A percentile compares a stretch with the other conserved stretches of the same genome.
phyloP scores from a whole-genome alignment of 2,113 vertebrate species.

The Anarrhichthys ocellatus region DNA sequence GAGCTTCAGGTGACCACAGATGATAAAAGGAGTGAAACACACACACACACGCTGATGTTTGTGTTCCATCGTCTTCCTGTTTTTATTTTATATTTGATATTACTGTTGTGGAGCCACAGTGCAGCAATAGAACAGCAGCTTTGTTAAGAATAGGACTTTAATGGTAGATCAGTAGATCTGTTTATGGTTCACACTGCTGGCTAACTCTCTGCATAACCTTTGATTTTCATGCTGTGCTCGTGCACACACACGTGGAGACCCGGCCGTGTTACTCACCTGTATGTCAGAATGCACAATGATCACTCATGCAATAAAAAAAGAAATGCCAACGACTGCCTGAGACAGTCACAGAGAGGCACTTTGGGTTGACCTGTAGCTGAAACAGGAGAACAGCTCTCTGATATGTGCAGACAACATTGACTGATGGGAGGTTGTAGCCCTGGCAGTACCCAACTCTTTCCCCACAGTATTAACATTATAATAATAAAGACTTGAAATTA shows the following conservation, averaged over 20 bases:
- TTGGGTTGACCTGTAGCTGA: slow-evolving; percentile 1
- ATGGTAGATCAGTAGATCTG: neutral
- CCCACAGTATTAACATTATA: neutral
- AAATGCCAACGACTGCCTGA: slow-evolving; percentile 25
- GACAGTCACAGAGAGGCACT: neutral
- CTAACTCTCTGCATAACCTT: slow-evolving; percentile 17
- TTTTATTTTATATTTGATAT: neutral
- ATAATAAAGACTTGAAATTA: neutral
- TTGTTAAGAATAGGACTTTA: neutral
- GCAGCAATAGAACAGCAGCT: neutral
- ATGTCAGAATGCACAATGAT: neutral
- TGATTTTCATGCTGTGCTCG: slow-evolving; percentile 3
- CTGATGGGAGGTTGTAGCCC: neutral
- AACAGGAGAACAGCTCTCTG: neutral
- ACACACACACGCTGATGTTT: no score
- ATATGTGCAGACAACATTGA: neutral
- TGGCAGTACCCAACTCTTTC: neutral
- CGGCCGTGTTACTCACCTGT: slow-evolving; percentile 11
- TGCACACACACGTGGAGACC: neutral
- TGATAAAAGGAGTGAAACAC: no score
- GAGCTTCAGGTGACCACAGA: neutral
- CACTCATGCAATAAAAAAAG: slow-evolving; percentile 2
- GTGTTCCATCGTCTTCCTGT: slow-evolving; percentile 62
- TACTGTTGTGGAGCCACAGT: neutral
- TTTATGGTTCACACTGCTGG: neutral